phyloP scores from a whole-genome alignment of 2,797 vertebrate genomes.

The Rhabdophis nuchalis region DNA sequence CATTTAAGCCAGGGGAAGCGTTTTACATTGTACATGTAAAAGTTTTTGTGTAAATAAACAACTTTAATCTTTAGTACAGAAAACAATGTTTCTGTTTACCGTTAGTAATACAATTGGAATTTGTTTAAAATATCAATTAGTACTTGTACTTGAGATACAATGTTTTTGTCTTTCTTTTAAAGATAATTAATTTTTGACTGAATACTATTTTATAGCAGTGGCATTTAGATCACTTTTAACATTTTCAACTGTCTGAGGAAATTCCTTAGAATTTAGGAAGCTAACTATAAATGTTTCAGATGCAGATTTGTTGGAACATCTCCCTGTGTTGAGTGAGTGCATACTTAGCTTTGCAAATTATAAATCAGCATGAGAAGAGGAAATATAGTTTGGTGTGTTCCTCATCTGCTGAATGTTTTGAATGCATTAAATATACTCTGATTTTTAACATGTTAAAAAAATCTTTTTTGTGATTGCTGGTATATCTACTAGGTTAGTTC shows the following conservation, averaged over 20 bases:
- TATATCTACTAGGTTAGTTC: too few species aligned
- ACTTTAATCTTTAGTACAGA: conserved; percentile 45
- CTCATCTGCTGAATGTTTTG: background rate
- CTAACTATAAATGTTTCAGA: background rate
- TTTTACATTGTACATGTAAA: conserved; percentile 33
- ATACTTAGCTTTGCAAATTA: background rate
- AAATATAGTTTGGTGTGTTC: background rate
- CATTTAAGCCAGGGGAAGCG: conserved; percentile 54
- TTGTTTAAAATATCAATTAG: conserved; percentile 63
- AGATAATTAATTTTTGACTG: background rate
- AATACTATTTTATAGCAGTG: background rate
- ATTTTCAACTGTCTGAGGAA: background rate
- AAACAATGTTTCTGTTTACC: conserved; percentile 58
- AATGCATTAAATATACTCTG: background rate
- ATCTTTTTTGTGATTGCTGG: background rate
- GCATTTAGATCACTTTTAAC: background rate
- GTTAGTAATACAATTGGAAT: conserved; percentile 58
- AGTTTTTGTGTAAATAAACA: conserved; percentile 59
- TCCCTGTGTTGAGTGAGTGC: background rate
- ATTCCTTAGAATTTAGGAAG: background rate
- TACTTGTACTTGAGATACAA: conserved; percentile 48
- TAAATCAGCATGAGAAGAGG: too few species aligned
- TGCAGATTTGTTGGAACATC: background rate
- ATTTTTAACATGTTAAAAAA: background rate
- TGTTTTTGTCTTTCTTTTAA: conserved; percentile 28